These are phyloP conservation scores for Tachystola acroxantha DNA, from an alignment of 2,888 invertebrate species.

Conservation along the genomic window DNA sequence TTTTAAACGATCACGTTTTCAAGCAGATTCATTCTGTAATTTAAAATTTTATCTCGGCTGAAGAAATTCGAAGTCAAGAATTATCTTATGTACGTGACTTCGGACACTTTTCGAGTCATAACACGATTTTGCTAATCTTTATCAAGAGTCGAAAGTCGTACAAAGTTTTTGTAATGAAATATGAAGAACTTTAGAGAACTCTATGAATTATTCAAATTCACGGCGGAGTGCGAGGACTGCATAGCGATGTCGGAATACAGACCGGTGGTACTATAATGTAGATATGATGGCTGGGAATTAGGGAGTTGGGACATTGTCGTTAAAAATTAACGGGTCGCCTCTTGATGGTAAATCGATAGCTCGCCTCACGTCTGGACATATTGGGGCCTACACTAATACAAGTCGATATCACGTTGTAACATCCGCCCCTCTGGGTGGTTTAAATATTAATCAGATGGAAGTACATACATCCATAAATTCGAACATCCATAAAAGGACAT, in stretches of 20 bases:
- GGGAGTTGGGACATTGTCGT: conserved; percentile 47
- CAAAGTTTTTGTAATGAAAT: conserved; percentile 2
- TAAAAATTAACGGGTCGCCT: conserved; percentile 60
- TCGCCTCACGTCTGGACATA: conserved; percentile 5
- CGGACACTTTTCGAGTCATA: neutral
- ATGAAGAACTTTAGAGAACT: conserved; percentile 14
- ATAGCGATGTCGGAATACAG: conserved; percentile 40
- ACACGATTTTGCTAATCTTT: conserved; percentile 13
- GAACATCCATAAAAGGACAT: too few species aligned
- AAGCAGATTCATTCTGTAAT: too few species aligned
- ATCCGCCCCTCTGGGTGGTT: too few species aligned
- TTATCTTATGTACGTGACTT: too few species aligned
- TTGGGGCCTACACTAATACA: too few species aligned
- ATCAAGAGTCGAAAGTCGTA: conserved; percentile 12
- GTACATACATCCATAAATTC: too few species aligned
- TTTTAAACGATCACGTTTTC: too few species aligned
- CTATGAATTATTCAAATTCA: conserved; percentile 23
- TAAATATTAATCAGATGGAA: too few species aligned
- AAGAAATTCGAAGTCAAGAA: too few species aligned
- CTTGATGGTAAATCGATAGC: conserved; percentile 67
- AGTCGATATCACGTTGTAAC: too few species aligned
- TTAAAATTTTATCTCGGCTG: too few species aligned
- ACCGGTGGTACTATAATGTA: conserved; percentile 34
- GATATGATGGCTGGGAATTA: conserved; percentile 58
- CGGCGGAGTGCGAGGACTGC: conserved; percentile 25